Conservation (phyloP, 2,888 invertebrate species). For the Drosophila anceps region DNA sequence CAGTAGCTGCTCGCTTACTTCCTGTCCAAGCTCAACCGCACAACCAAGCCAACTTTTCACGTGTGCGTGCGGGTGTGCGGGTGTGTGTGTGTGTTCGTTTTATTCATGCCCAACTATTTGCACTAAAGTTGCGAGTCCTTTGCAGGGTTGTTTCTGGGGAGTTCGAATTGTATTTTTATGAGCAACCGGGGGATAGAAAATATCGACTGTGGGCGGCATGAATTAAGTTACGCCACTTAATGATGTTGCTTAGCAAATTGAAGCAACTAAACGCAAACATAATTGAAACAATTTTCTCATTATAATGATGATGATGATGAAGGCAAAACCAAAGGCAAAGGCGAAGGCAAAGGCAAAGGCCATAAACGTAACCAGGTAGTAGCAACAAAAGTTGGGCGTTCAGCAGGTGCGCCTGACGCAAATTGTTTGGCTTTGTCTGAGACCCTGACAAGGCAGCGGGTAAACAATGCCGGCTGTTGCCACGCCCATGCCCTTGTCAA, state of each 20-base stretch:
- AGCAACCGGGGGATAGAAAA: conserved; percentile 32
- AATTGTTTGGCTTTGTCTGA: conserved; percentile 76
- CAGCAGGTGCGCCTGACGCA: conserved; percentile 75
- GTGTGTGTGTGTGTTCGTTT: conserved; percentile 41
- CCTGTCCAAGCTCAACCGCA: conserved; percentile 44
- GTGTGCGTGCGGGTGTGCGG: conserved; percentile 29
- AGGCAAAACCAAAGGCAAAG: conserved; percentile 25
- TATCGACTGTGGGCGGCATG: conserved; percentile 26
- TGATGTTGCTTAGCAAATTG: conserved; percentile 82
- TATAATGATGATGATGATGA: conserved; percentile 69
- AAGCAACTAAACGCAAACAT: conserved; percentile 81
- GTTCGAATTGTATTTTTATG: conserved; percentile 74
- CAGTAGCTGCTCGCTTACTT: conserved; percentile 46
- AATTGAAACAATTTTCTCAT: conserved; percentile 82
- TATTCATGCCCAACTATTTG: conserved; percentile 66
- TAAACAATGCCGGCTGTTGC: conserved; percentile 70
- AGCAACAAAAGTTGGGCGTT: conserved; percentile 16
- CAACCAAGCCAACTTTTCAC: conserved; percentile 26
- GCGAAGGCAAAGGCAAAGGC: conserved; percentile 20
- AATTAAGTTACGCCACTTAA: conserved; percentile 76
- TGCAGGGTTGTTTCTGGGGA: conserved; percentile 41
- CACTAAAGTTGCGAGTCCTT: conserved; percentile 19
- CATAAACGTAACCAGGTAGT: conserved; percentile 9
- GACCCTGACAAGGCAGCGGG: conserved; percentile 66
- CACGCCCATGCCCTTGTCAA: conserved; percentile 63